Percentiles rank a stretch among this genome's conserved stretches.
Conservation (phyloP, 2,888 invertebrate species). For the Onthophagus sagittarius region DNA sequence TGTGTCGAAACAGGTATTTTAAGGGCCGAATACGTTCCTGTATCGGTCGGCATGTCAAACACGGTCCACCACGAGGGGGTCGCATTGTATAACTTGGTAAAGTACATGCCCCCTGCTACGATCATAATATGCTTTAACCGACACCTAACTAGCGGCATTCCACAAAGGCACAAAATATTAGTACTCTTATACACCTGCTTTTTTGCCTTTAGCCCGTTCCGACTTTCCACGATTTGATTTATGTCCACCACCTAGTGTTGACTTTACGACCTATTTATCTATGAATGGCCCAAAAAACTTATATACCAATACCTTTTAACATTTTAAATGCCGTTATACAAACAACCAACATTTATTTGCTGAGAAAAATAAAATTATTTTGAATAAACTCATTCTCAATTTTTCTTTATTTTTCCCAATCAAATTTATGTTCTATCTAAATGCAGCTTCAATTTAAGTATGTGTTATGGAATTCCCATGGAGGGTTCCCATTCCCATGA, state of each 20-base stretch:
- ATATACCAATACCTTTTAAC: slow-evolving; percentile 13
- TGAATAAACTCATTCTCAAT: too few species aligned
- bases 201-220: slow-evolving; percentile 17
- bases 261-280: slow-evolving; percentile 35
- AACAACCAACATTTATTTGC: background rate
- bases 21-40: slow-evolving; percentile 33
- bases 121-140: slow-evolving; percentile 47
- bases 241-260: slow-evolving; percentile 32
- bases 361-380: background rate
- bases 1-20: background rate
- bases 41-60: slow-evolving; percentile 46
- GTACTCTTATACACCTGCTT: slow-evolving; percentile 37
- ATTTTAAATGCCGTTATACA: background rate
- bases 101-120: slow-evolving; percentile 47
- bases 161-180: slow-evolving; percentile 45
- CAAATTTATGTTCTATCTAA: too few species aligned
- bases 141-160: slow-evolving; percentile 45
- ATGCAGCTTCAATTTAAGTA: too few species aligned
- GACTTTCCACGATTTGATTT: slow-evolving; percentile 27
- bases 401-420: too few species aligned
- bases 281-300: slow-evolving; percentile 30
- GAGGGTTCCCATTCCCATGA: too few species aligned
- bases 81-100: slow-evolving; percentile 46
- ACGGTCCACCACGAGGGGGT: slow-evolving; percentile 42
- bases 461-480: too few species aligned